Percentiles rank a stretch among this genome's conserved stretches.
phyloP scores from a whole-genome alignment of 2,113 vertebrate genomes.

The Aleadryas rufinucha region DNA sequence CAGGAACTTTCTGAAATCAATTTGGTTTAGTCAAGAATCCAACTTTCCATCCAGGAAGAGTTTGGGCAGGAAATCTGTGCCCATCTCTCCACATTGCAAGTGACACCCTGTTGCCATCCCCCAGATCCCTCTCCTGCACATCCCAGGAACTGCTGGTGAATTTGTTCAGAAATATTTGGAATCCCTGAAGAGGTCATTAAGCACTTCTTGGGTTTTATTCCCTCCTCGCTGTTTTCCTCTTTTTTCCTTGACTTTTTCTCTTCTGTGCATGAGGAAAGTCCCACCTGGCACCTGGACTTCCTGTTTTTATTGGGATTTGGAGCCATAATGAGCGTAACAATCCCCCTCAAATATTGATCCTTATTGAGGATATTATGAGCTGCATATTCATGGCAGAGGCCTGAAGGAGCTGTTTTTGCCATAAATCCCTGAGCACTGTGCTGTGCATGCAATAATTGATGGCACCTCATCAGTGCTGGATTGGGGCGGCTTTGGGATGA shows the following conservation, averaged over 20 bases:
- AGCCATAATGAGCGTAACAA: not conserved
- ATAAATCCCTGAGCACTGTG: not conserved
- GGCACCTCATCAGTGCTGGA: not conserved
- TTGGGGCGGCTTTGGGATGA: not conserved
- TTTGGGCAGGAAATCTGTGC: not conserved
- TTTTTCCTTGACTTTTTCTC: not conserved
- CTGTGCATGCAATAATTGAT: not conserved
- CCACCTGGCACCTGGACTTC: not conserved
- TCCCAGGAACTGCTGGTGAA: not conserved
- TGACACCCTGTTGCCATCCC: not conserved
- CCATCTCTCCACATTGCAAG: not conserved
- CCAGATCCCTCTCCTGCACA: not conserved
- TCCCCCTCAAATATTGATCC: not conserved
- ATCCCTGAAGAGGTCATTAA: slow-evolving; percentile 55
- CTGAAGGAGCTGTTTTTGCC: not conserved
- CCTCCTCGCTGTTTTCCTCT: not conserved
- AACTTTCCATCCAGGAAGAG: not conserved
- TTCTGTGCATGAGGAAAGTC: not conserved
- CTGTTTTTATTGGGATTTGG: not conserved
- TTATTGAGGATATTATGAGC: not conserved
- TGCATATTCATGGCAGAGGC: not conserved
- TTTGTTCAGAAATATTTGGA: not conserved
- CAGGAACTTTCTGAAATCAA: slow-evolving; percentile 24
- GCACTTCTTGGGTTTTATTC: slow-evolving; percentile 5
- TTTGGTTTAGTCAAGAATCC: not conserved